Evolutionary conservation across 1,140 invertebrate species (phyloP), one percentile per base, ranked within the genome.

Genomic region (Magallana gigas): DNA sequence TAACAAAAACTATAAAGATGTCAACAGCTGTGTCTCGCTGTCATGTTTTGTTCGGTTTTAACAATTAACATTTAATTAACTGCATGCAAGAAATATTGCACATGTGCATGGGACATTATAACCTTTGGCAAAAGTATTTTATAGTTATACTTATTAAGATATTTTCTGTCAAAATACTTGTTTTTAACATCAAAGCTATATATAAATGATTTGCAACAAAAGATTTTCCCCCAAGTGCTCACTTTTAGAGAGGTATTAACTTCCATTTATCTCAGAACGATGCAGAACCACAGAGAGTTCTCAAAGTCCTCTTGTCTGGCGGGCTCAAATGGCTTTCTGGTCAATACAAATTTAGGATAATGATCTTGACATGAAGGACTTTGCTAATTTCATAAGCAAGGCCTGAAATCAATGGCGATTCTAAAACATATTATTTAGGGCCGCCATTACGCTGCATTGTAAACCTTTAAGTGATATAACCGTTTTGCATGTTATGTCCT

Each of bases 341-440:
- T 76, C 68, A 76, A 76, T 76, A 76, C 23, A 76, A 76, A 76
- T 76, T 76, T 36, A 29, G 18, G 68, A 76, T 76, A 76, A 76
- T 36, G 68, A 4, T 76, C 23, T 76, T 76, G 68, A 76, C 68
- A 76, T 76, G 68, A 29, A 76, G 68, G 68, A 76, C 68, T 76
- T 76, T 29, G 23, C 68, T 76, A 76, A 76, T 76, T 76, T 76
- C 36, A 76, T 76, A 76, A 76, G 68, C 36, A 29, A 18, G 68
- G 9, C 36, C 2, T 64, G 36, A 76, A 76, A 76, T 76, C 68
- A 76, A 76, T 76, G 18, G 9, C 36, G 68, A 23, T 29, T 76
- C 68, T 9, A 76, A 29, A 76, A 76, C 68, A 29, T 71, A 76
- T 76, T 76, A 76, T 29, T 18, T 9, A 6, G 23, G 68, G 29